These are phyloP conservation scores for Phalangium opilio DNA, from an alignment of 2,888 invertebrate species.

Conservation along the genomic window DNA sequence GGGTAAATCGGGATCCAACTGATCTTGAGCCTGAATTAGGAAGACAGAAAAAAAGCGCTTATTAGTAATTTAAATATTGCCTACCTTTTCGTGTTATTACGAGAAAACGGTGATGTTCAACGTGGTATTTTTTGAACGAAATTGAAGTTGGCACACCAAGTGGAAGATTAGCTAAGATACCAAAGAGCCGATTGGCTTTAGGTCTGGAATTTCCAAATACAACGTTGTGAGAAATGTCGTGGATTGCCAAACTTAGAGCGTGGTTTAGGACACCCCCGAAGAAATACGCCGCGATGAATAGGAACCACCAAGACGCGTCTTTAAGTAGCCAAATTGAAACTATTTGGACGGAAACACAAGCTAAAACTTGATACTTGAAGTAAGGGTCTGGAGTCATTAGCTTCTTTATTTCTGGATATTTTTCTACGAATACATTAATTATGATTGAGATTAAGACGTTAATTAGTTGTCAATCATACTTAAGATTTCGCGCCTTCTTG, in stretches of 20 bases:
- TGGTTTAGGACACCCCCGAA: constrained; percentile 93
- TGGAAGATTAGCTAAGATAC: constrained; percentile 87
- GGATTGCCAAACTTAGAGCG: constrained; percentile 78
- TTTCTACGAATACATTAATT: constrained; percentile 11
- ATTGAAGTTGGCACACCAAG: constrained; percentile 86
- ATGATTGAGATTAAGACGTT: no score
- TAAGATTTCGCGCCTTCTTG: no score
- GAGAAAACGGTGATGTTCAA: constrained; percentile 67
- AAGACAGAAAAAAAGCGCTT: no score
- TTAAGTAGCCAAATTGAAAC: constrained; percentile 55
- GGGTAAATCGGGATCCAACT: constrained; percentile 88
- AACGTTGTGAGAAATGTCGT: constrained; percentile 90
- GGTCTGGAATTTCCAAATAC: constrained; percentile 89
- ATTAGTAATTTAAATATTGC: no score
- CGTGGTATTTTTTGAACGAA: constrained; percentile 85
- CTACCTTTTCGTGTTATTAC: constrained; percentile 35
- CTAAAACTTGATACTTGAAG: constrained; percentile 45
- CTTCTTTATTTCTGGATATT: constrained; percentile 31
- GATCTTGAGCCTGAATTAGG: constrained; percentile 39
- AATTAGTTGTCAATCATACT: no score
- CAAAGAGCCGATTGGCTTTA: constrained; percentile 68
- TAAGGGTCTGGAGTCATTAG: constrained; percentile 30
- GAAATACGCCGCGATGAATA: constrained; percentile 68
- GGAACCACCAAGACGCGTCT: constrained; percentile 62
- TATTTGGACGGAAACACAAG: constrained; percentile 71